Evolutionary conservation across 2,797 vertebrate species (phyloP).

Genomic region (Picus viridis): DNA sequence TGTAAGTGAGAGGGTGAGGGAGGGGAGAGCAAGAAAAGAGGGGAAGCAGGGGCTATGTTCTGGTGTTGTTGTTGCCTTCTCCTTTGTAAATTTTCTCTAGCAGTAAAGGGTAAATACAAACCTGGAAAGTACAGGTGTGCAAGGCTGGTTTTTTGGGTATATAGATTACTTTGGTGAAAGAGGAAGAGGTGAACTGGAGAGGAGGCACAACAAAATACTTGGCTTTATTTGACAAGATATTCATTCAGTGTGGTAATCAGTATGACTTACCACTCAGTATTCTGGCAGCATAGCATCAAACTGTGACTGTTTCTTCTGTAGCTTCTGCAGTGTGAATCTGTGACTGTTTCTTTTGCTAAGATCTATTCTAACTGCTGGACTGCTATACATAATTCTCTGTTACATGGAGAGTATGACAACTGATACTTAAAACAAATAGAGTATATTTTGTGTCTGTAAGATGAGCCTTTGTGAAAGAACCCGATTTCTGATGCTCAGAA

Average conservation of each 20-base stretch:
- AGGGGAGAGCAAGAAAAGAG: accelerated
- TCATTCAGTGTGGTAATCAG: neutral
- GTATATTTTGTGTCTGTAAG: neutral
- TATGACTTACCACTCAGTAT: neutral
- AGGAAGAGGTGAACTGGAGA: neutral
- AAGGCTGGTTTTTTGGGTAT: neutral
- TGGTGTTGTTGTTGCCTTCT: neutral
- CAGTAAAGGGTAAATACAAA: neutral
- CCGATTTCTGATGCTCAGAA: neutral
- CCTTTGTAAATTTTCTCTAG: neutral
- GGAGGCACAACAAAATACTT: neutral
- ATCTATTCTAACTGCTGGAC: neutral
- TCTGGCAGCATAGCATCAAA: neutral
- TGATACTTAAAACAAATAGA: neutral
- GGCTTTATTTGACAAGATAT: neutral
- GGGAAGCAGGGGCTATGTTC: neutral
- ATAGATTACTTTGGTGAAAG: neutral
- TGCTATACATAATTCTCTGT: neutral
- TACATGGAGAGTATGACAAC: neutral
- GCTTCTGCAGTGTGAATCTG: neutral
- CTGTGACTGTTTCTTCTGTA: neutral
- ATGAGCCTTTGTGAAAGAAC: neutral
- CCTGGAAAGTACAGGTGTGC: neutral
- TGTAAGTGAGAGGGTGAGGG: neutral
- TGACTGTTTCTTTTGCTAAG: neutral